phyloP scores from a whole-genome alignment of 2,888 invertebrate genomes.

The Penaeus monodon region DNA sequence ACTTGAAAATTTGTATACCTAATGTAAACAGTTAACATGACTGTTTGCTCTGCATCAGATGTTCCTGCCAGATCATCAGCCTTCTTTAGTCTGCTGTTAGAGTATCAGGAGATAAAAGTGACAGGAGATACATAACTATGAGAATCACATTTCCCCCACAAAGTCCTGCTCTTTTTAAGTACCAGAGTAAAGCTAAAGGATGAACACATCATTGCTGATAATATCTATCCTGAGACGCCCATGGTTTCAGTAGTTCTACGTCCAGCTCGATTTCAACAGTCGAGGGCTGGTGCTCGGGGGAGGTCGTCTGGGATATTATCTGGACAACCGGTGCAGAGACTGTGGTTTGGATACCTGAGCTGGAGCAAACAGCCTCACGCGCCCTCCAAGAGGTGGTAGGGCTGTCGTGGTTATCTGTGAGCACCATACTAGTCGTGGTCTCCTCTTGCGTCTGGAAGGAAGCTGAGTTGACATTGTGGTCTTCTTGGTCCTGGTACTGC shows the following conservation, averaged over 20 bases:
- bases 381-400: constrained; percentile 43
- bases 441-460: constrained; percentile 38
- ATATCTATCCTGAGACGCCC: constrained; percentile 51
- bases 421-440: neutral
- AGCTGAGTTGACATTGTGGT: constrained; percentile 12
- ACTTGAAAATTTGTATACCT: too few species aligned
- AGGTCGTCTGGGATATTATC: constrained; percentile 49
- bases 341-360: constrained; percentile 41
- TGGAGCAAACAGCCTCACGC: constrained; percentile 33
- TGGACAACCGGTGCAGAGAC: constrained; percentile 49
- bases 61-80: too few species aligned
- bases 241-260: constrained; percentile 50
- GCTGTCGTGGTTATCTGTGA: constrained; percentile 24
- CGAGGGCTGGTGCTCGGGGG: constrained; percentile 51
- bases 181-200: neutral
- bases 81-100: too few species aligned
- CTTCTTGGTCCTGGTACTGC: constrained; percentile 48
- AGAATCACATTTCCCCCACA: neutral
- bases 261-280: constrained; percentile 54
- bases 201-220: constrained; percentile 47
- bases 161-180: neutral
- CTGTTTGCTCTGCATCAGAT: too few species aligned
- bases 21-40: too few species aligned
- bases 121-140: neutral
- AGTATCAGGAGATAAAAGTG: too few species aligned